A percentile compares a stretch with the other conserved stretches of the same genome.
Conservation (phyloP, 2,113 vertebrate genomes). For the Pollachius pollachius region DNA sequence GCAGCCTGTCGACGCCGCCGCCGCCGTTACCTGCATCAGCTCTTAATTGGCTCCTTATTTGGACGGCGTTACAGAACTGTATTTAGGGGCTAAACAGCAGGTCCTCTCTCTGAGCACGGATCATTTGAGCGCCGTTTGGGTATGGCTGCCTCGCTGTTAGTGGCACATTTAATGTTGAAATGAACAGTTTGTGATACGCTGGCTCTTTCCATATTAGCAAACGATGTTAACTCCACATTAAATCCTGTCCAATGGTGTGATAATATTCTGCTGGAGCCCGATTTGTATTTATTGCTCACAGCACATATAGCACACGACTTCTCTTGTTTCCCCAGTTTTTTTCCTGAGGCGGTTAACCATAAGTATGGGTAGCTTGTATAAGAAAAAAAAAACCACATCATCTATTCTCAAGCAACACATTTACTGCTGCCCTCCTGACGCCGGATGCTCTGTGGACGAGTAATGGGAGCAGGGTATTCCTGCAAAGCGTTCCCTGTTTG, state of each 20-base stretch:
- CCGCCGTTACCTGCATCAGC: slow-evolving; percentile 20
- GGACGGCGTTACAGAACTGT: slow-evolving; percentile 9
- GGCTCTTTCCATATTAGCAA: background rate
- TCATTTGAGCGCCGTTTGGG: background rate
- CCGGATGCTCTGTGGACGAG: slow-evolving; percentile 39
- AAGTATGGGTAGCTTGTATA: slow-evolving; percentile 41
- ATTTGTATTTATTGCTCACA: slow-evolving; percentile 27
- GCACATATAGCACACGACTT: slow-evolving; percentile 25
- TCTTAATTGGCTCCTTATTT: slow-evolving; percentile 24
- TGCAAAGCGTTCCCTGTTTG: slow-evolving; percentile 24
- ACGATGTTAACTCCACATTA: slow-evolving; percentile 18
- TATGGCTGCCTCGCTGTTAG: background rate
- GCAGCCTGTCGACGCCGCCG: slow-evolving; percentile 23
- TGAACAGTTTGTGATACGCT: background rate
- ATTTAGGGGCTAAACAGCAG: slow-evolving; percentile 17
- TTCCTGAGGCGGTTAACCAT: slow-evolving; percentile 45
- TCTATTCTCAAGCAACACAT: slow-evolving; percentile 55
- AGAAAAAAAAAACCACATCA: slow-evolving; percentile 42
- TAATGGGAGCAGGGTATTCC: slow-evolving; percentile 4
- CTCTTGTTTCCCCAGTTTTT: slow-evolving; percentile 39
- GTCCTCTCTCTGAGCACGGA: background rate
- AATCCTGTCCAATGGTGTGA: slow-evolving; percentile 28
- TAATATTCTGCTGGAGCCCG: slow-evolving; percentile 35
- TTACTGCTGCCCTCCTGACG: slow-evolving; percentile 39
- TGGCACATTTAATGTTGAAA: background rate